Evolutionary conservation across 2,113 vertebrate genomes (phyloP), one percentile per base, ranked within the genome.

Genomic region (Oryzias curvinotus): DNA sequence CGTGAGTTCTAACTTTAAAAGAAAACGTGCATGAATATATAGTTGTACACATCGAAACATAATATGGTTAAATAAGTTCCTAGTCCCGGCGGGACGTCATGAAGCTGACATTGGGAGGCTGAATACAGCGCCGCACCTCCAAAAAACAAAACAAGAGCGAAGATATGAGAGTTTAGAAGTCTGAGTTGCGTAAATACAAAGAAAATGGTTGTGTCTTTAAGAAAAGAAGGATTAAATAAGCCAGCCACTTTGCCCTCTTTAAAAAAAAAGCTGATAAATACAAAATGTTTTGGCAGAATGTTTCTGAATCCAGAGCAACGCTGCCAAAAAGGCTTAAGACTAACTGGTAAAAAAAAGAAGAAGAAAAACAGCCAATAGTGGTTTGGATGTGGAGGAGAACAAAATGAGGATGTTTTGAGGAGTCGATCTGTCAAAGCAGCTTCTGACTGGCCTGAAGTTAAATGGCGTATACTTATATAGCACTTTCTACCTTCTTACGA

Each of bases 361-460:
- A 45, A 51, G 50, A 54, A 62, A n/a, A 42, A 69, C 62, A 64
- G 74, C 8, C 59, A 52, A 80, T 81, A 88, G 88, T 90, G 88
- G 85, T 83, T 49, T 78, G 59, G 65, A 69, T 75, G 71, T 71
- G 81, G 66, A 15, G 64, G 65, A 67, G 45, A 16, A 50, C 28
- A 71, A 59, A 67, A 19, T 14, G 7, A 7, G 7, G 30, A 26
- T 26, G 26, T 5, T 26, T 26, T 26, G 5, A 26, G 26, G 26
- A 26, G 26, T 26, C 26, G 5, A 26, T n/a, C n/a, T n/a, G n/a
- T n/a, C n/a, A n/a, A n/a, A n/a, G n/a, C n/a, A n/a, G n/a, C n/a
- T n/a, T 36, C 30, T 63, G 67, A 87, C 85, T 87, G 89, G 83
- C 87, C 87, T 62, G n/a, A n/a, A n/a, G n/a, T n/a, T n/a, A n/a